Evolutionary conservation across 2,113 vertebrate species (phyloP), one percentile per base, ranked within the genome.

Genomic region (Tretioscincus oriximinensis): DNA sequence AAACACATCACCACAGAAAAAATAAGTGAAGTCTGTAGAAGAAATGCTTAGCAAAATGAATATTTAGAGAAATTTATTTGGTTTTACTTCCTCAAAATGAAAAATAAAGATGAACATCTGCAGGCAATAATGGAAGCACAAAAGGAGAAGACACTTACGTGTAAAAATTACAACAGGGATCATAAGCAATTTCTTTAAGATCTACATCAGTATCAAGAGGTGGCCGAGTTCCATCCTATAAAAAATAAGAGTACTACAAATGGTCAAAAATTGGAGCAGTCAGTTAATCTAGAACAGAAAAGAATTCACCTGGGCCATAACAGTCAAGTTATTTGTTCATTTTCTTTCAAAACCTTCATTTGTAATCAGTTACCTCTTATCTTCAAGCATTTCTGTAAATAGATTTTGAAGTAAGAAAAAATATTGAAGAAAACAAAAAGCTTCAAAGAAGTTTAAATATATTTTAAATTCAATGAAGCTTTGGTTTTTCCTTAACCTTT

Each of bases 151-250:
- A 7, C 24, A 96, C 97, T 97, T 81, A 99, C 98, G 97, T 97
- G 24, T 97, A 99, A 82, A 94, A 94, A 51, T 97, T 94, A 67
- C 97, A 98, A 6, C 95, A 95, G 12, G 88, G 85, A 68, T 97
- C 96, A 29, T 76, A 73, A 58, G 97, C 97, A 26, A 99, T 93
- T 54, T 95, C 94, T 88, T 97, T 91, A 5, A 99, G 95, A 77
- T 82, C 92, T 11, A 99, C 96, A n/a, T 98, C 96, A 4, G 9
- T 49, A 12, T 93, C 95, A 70, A 99, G 88, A 7, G 87, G 94
- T 61, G 98, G 98, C 78, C 83, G 95, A 31, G 94, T 97, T 9
- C 98, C 98, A 2, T 94, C 94, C 98, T 99, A 60, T 64, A 76
- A 74, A 58, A 80, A 35, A 41, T 54, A 47, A 84, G 7, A 3